Conservation (phyloP, 1,140 invertebrate genomes). For the Planococcus citri region DNA sequence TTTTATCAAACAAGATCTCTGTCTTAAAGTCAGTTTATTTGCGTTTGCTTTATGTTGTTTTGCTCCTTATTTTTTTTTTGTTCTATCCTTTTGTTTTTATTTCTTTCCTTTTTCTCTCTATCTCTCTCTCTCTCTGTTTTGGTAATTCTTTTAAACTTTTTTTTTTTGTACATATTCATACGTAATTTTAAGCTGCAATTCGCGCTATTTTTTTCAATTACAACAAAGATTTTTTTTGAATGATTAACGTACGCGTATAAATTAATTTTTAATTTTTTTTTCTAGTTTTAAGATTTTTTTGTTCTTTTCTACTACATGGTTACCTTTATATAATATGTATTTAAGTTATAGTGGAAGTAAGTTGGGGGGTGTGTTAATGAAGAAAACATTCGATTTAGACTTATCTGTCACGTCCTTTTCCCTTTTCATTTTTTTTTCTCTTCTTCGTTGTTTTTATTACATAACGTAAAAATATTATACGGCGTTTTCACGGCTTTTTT, state of each 20-base stretch:
- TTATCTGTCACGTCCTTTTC: not conserved
- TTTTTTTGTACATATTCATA: conserved; percentile 10
- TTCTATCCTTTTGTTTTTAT: not conserved
- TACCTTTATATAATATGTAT: conserved; percentile 11
- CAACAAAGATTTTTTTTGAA: not conserved
- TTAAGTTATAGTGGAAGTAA: not conserved
- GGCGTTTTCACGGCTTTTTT: not conserved
- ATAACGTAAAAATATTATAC: not conserved
- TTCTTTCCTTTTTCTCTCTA: not conserved
- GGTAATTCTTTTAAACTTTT: conserved; percentile 10
- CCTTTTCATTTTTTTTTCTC: not conserved
- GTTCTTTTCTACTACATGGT: conserved; percentile 16
- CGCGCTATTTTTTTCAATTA: not conserved
- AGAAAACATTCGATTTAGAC: not conserved
- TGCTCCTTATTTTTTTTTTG: not conserved
- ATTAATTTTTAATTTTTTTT: not conserved
- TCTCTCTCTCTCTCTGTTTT: not conserved
- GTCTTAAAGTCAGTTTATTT: conserved; percentile 14
- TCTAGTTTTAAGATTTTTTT: conserved; percentile 9
- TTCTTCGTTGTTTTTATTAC: not conserved
- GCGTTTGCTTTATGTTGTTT: conserved; percentile 15
- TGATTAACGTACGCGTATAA: not conserved
- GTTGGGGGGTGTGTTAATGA: not conserved
- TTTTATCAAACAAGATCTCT: conserved; percentile 19
- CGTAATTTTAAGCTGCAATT: conserved; percentile 10